Base-by-base conservation (phyloP, 1,140 invertebrate genomes). In the Lepidurus arcticus region DNA sequence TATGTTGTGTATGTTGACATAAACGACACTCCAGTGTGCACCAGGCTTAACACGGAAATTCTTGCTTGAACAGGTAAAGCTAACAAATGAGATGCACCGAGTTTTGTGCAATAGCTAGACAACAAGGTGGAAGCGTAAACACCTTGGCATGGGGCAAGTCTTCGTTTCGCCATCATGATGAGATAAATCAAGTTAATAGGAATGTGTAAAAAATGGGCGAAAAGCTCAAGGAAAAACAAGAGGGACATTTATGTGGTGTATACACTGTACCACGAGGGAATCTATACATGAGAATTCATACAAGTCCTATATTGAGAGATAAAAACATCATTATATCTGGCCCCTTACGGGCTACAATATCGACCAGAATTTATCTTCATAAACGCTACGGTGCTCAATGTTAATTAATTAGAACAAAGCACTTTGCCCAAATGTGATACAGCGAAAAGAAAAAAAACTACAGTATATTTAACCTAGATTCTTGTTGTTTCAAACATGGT, bases 291-390 rank as follows among this genome's bases (percentile, higher is more conserved):
- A 65, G 53, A 65, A 65, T 10, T 65, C 53, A 65, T 21, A 21
- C 53, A 65, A 65, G 6, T 65, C 21, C 53, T 65, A 21, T 65
- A 65, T 65, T 16, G 21, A 13, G 53, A 21, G 13, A 65, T 65
- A 65, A 65, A 65, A 13, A 21, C 53, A 21, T 65, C 53, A 65
- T 65, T 65, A 65, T 65, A 13, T 65, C 21, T n/a, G 6, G 16
- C 53, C 21, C 53, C 16, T 65, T 13, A 21, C 53, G 7, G 53
- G 16, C 53, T 16, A 16, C 53, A 21, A 65, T 47, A 47, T 65
- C 53, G 53, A 65, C 53, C 53, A 65, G n/a, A 65, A 9, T 65
- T 65, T 13, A 8, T 65, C 53, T 65, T 65, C n/a, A 65, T 65
- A 65, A 16, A 13, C 16, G 16, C 53, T 13, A 7, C 53, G 53